phyloP scores from a whole-genome alignment of 92 coral and sea anemone genomes.

The Porites cylindrica region DNA sequence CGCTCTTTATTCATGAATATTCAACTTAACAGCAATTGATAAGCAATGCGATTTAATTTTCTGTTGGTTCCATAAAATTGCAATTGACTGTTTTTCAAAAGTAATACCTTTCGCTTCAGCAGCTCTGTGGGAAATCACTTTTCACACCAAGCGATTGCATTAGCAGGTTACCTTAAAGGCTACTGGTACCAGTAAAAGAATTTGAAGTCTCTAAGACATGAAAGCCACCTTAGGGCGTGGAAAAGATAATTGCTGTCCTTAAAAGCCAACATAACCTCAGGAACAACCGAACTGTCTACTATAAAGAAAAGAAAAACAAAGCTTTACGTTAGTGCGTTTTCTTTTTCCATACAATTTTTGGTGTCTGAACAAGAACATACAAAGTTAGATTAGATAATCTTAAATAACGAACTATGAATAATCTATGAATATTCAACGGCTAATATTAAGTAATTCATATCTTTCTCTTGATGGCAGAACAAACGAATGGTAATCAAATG shows the following conservation, averaged over 20 bases:
- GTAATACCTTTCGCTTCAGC: background rate
- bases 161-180: background rate
- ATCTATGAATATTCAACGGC: no score
- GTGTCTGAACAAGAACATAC: no score
- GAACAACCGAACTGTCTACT: no score
- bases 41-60: background rate
- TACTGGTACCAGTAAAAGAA: background rate
- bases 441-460: no score
- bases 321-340: no score
- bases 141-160: background rate
- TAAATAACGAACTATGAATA: no score
- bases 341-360: no score
- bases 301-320: no score
- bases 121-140: background rate
- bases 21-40: background rate
- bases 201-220: background rate
- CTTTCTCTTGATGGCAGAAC: no score
- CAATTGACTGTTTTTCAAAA: background rate
- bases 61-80: background rate
- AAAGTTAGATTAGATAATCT: no score
- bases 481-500: no score
- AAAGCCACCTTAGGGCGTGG: background rate
- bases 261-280: no score
- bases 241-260: background rate
- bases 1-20: background rate